Evolutionary conservation across 1,140 invertebrate genomes (phyloP).

Genomic region (Samia ricini): DNA sequence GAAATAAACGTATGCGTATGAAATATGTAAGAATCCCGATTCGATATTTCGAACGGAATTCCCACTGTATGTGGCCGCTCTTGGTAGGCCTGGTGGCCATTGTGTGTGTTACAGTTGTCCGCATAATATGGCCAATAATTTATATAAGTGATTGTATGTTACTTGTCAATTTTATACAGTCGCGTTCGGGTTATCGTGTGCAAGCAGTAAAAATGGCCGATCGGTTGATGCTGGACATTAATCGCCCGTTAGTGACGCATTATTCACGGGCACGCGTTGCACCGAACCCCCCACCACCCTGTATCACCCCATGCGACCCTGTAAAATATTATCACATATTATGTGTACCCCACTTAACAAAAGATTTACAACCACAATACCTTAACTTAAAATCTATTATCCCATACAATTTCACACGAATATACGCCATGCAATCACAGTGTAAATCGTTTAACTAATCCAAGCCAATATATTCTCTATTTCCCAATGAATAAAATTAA

Average conservation of each 20-base stretch:
- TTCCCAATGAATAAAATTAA: constrained; percentile 73
- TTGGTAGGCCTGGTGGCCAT: too few species aligned
- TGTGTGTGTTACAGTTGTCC: too few species aligned
- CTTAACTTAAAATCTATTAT: constrained; percentile 27
- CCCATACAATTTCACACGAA: background rate
- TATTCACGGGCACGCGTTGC: constrained; percentile 73
- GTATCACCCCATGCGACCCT: constrained; percentile 42
- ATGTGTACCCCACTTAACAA: constrained; percentile 17
- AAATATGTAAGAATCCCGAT: too few species aligned
- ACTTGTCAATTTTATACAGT: background rate
- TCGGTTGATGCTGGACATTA: constrained; percentile 57
- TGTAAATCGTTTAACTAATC: constrained; percentile 65
- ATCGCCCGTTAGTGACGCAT: constrained; percentile 69
- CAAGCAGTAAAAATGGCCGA: constrained; percentile 33
- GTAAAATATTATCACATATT: constrained; percentile 2
- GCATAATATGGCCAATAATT: too few species aligned
- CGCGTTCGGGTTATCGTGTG: constrained; percentile 5
- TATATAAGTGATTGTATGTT: background rate
- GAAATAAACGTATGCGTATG: too few species aligned
- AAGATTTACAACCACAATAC: constrained; percentile 21
- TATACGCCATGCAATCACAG: constrained; percentile 26
- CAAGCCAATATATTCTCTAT: constrained; percentile 73
- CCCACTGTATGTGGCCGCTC: too few species aligned
- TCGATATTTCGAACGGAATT: too few species aligned
- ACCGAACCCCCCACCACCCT: constrained; percentile 54